These are phyloP conservation scores for Phrynocephalus guinanensis DNA, from an alignment of 2,797 vertebrate genomes.

Conservation along the genomic window DNA sequence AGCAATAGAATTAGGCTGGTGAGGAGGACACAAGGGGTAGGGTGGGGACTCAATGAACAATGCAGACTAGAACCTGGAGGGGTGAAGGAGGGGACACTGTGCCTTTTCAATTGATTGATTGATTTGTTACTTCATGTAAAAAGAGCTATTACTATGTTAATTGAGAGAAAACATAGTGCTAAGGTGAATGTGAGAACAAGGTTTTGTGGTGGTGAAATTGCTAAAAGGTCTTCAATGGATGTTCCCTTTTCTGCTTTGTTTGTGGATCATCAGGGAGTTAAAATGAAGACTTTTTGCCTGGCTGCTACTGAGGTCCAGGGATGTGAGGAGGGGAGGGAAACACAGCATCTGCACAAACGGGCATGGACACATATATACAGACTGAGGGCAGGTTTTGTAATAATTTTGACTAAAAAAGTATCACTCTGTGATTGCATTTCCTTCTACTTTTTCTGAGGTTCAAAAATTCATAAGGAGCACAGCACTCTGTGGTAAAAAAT, in stretches of 20 bases:
- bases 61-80: neutral
- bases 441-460: neutral
- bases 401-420: neutral
- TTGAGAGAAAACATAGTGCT: neutral
- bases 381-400: neutral
- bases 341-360: neutral
- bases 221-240: slow-evolving; percentile 14
- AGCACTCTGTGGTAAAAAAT: neutral
- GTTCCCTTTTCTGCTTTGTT: slow-evolving; percentile 1
- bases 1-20: slow-evolving; percentile 29
- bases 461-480: neutral
- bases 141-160: slow-evolving; percentile 21
- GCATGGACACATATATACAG: neutral
- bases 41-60: slow-evolving; percentile 43
- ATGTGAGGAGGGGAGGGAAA: neutral
- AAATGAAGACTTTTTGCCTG: neutral
- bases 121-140: slow-evolving; percentile 34
- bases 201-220: slow-evolving; percentile 41
- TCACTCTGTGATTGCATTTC: neutral
- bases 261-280: slow-evolving; percentile 14
- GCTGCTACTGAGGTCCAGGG: neutral
- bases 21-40: neutral
- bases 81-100: neutral
- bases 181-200: slow-evolving; percentile 38
- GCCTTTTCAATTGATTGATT: slow-evolving; percentile 16